phyloP scores from a whole-genome alignment of 2,797 vertebrate species.

The Erethizon dorsatum region DNA sequence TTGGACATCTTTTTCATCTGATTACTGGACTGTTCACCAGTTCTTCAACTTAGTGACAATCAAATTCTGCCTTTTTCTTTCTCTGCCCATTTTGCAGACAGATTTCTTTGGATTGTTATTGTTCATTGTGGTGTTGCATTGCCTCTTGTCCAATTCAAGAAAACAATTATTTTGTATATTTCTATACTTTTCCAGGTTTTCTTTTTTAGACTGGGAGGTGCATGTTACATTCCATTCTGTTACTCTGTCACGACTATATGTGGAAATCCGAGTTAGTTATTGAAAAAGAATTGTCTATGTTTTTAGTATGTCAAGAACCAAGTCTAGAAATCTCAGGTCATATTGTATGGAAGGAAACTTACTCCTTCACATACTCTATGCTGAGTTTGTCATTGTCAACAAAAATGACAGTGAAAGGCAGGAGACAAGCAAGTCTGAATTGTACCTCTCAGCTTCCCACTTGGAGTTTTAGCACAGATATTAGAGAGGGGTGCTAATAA shows the following conservation, averaged over 20 bases:
- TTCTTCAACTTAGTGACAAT: neutral
- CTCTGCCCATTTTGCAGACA: neutral
- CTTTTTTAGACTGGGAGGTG: fast-evolving
- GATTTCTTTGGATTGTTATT: neutral
- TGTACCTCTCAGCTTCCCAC: neutral
- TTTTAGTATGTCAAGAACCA: neutral
- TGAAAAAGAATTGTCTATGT: neutral
- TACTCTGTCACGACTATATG: neutral
- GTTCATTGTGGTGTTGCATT: neutral
- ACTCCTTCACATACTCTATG: neutral
- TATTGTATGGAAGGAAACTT: neutral
- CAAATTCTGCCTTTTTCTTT: neutral
- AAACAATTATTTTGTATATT: neutral
- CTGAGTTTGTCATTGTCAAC: neutral
- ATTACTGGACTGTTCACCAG: neutral
- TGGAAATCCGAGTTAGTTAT: neutral
- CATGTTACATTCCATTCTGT: neutral
- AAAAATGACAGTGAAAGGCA: neutral
- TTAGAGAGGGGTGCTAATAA: neutral
- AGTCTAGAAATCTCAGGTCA: neutral
- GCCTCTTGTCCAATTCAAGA: neutral
- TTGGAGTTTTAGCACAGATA: neutral
- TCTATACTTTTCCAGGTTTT: neutral
- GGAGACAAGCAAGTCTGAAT: neutral
- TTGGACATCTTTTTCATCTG: neutral